Percentiles rank a stretch among this genome's conserved stretches.
These are phyloP conservation scores for Kradibia gibbosae DNA, from an alignment of 1,140 invertebrate genomes.

Conservation along the genomic window DNA sequence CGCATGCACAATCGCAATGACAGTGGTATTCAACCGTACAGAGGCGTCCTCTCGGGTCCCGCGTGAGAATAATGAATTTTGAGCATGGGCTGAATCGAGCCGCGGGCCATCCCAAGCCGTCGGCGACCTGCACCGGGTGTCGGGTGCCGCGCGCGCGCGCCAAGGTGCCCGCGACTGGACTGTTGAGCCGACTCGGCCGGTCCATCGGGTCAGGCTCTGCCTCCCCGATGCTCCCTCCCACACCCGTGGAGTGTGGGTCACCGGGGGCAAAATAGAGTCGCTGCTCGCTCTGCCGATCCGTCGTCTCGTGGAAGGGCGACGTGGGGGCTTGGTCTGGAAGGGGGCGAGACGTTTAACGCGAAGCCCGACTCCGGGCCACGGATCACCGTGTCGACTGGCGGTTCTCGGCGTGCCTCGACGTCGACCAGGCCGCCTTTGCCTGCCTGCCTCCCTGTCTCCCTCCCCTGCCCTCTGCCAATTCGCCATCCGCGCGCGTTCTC, in stretches of 20 bases:
- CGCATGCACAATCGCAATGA: no score
- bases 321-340: not conserved
- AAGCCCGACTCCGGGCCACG: conserved; percentile 4
- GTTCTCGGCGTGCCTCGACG: conserved; percentile 9
- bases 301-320: not conserved
- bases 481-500: no score
- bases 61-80: conserved; percentile 1
- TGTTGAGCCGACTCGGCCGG: not conserved
- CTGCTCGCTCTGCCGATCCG: no score
- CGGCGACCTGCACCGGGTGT: not conserved
- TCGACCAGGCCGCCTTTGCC: conserved; percentile 19
- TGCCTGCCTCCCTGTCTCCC: not conserved
- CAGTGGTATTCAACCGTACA: not conserved
- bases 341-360: not conserved
- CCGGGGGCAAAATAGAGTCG: no score
- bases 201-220: not conserved
- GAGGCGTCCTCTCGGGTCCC: not conserved
- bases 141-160: not conserved
- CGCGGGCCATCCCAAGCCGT: not conserved
- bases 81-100: not conserved
- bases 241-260: no score
- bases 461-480: no score
- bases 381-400: conserved; percentile 33
- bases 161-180: conserved; percentile 5
- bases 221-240: not conserved